Conservation (phyloP, 2,113 vertebrate species). For the Pseudonaja textilis region DNA sequence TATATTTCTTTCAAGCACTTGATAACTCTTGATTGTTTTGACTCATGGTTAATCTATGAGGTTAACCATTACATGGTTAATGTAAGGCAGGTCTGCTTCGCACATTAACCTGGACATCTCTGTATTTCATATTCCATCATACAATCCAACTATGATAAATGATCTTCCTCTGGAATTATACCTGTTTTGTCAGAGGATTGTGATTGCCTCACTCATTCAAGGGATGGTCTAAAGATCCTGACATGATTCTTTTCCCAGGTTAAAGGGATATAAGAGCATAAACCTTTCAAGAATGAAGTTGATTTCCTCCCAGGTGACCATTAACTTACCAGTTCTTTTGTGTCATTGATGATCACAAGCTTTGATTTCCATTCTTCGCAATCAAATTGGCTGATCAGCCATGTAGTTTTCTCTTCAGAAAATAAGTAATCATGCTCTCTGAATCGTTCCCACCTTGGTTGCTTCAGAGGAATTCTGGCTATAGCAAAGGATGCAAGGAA, state of each 20-base stretch:
- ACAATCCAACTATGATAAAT: background rate
- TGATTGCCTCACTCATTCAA: background rate
- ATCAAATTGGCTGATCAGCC: background rate
- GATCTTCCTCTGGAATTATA: background rate
- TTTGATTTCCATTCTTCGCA: background rate
- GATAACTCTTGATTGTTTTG: background rate
- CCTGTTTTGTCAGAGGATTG: background rate
- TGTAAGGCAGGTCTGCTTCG: background rate
- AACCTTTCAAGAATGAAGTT: background rate
- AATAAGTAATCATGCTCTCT: background rate
- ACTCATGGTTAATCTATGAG: background rate
- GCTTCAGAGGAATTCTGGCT: background rate
- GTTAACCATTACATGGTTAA: too few species aligned
- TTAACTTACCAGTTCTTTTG: slow-evolving; percentile 5
- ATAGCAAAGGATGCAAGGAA: background rate
- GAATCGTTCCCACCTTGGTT: background rate
- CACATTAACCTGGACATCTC: background rate
- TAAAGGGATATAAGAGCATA: background rate
- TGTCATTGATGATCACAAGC: slow-evolving; percentile 5
- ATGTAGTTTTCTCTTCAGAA: background rate
- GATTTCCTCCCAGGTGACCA: background rate
- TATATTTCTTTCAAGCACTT: background rate
- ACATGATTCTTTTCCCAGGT: background rate
- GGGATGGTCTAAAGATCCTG: background rate
- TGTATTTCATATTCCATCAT: background rate